A percentile compares a stretch with the other conserved stretches of the same genome.
phyloP scores from a whole-genome alignment of 2,797 vertebrate genomes.

The Euphonia xanthogaster region DNA sequence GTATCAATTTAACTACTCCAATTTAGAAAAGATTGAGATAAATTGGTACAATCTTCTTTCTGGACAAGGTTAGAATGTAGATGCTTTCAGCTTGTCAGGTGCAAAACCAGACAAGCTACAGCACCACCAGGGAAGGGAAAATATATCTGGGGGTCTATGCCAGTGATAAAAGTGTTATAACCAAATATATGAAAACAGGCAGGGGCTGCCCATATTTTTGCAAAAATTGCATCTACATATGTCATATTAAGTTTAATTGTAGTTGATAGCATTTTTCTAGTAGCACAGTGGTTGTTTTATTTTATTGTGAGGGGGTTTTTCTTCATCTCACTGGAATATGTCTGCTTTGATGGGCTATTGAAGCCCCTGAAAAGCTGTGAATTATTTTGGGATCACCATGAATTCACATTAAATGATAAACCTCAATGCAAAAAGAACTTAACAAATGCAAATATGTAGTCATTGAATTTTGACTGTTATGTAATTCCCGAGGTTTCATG shows the following conservation, averaged over 20 bases:
- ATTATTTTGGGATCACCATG: background rate
- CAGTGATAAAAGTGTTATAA: background rate
- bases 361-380: background rate
- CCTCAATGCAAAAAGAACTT: background rate
- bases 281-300: background rate
- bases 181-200: background rate
- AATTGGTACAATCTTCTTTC: conserved; percentile 12
- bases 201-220: background rate
- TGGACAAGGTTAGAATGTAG: background rate
- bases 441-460: background rate
- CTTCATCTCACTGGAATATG: background rate
- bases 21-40: conserved; percentile 20
- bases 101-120: background rate
- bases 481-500: background rate
- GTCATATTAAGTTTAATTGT: background rate
- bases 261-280: background rate
- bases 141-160: background rate
- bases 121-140: background rate
- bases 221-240: background rate
- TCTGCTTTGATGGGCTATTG: background rate
- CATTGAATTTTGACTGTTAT: background rate
- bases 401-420: background rate
- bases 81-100: background rate
- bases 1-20: background rate
- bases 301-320: background rate